Percentiles rank a stretch among this genome's conserved stretches.
phyloP scores from a whole-genome alignment of 2,113 vertebrate genomes.

The Thamnaconus septentrionalis region DNA sequence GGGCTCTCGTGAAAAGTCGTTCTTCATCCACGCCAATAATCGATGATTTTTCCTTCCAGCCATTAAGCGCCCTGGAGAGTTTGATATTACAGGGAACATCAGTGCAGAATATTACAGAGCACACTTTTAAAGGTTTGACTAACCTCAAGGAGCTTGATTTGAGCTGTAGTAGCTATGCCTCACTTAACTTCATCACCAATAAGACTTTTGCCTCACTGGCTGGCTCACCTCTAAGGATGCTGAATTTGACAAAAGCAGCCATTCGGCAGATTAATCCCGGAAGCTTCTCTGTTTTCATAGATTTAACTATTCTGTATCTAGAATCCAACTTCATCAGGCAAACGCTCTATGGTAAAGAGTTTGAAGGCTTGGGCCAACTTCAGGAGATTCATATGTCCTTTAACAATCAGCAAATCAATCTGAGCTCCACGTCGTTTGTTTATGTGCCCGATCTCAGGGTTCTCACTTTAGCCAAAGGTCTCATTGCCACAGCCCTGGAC shows the following conservation, averaged over 20 bases:
- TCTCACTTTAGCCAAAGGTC: conserved; percentile 82
- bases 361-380: conserved; percentile 81
- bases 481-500: conserved; percentile 70
- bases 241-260: conserved; percentile 84
- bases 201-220: conserved; percentile 84
- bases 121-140: conserved; percentile 84
- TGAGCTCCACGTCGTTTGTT: conserved; percentile 80
- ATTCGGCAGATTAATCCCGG: conserved; percentile 73
- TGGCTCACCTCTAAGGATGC: conserved; percentile 77
- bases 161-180: conserved; percentile 70
- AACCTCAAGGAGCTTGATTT: conserved; percentile 82
- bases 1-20: conserved; percentile 66
- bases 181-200: conserved; percentile 77
- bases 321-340: conserved; percentile 88
- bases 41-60: conserved; percentile 85
- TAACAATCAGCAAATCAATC: conserved; percentile 77
- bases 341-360: conserved; percentile 84
- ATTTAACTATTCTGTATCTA: conserved; percentile 81
- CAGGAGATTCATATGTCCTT: conserved; percentile 83
- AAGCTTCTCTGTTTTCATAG: conserved; percentile 79
- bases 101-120: conserved; percentile 66
- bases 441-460: conserved; percentile 77
- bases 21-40: conserved; percentile 56
- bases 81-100: conserved; percentile 81
- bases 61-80: conserved; percentile 77